phyloP scores from a whole-genome alignment of 2,797 vertebrate species.

The Mallotus villosus region DNA sequence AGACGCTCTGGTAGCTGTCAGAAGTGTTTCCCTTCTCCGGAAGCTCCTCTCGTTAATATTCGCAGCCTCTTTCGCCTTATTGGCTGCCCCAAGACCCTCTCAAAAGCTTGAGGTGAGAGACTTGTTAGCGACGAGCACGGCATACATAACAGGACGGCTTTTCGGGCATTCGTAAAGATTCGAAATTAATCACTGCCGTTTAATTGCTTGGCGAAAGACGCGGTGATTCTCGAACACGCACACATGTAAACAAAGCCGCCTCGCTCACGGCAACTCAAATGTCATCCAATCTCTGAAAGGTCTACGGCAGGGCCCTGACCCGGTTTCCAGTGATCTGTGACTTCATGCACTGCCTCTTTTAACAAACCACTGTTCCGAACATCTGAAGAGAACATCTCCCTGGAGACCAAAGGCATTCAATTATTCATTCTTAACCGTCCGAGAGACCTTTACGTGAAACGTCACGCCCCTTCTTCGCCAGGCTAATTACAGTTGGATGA shows the following conservation, averaged over 20 bases:
- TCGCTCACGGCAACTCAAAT: conserved; percentile 39
- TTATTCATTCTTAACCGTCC: conserved; percentile 65
- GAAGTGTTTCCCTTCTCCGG: conserved; percentile 40
- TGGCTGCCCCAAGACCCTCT: conserved; percentile 3
- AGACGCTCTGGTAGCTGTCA: conserved; percentile 36
- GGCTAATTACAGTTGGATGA: conserved; percentile 71
- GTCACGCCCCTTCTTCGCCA: conserved; percentile 61
- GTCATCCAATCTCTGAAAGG: conserved; percentile 53
- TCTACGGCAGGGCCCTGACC: conserved; percentile 53
- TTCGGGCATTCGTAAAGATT: conserved; percentile 48
- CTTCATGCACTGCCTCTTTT: conserved; percentile 62
- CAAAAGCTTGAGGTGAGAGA: conserved; percentile 30
- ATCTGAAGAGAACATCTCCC: conserved; percentile 60
- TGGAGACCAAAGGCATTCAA: conserved; percentile 53
- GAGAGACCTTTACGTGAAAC: conserved; percentile 60
- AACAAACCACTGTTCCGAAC: conserved; percentile 62
- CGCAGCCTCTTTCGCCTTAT: conserved; percentile 16
- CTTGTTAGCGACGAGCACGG: conserved; percentile 45
- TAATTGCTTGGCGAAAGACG: conserved; percentile 44
- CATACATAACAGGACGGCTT: conserved; percentile 46
- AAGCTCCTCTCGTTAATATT: conserved; percentile 20
- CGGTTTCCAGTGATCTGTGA: conserved; percentile 61
- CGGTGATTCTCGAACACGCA: conserved; percentile 1
- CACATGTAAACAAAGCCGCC: neutral
- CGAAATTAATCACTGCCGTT: conserved; percentile 18